Conservation (phyloP, 1,140 invertebrate species). For the Drosophila arizonae region DNA sequence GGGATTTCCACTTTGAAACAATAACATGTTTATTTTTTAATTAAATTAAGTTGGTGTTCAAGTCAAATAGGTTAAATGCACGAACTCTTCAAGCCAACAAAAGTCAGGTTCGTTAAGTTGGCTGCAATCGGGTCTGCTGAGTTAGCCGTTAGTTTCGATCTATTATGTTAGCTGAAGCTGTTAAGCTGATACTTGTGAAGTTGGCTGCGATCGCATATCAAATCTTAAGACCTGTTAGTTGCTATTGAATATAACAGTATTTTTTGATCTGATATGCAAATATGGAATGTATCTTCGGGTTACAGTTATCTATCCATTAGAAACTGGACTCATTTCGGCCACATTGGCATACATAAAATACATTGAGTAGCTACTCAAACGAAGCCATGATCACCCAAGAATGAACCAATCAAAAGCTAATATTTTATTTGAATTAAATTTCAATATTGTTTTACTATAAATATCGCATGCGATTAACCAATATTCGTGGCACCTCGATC, state of each 20-base stretch:
- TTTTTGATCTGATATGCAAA: too few relatives aligned
- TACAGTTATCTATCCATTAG: neutral
- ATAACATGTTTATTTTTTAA: slow-evolving; percentile 2
- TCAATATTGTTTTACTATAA: too few relatives aligned
- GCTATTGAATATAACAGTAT: too few relatives aligned
- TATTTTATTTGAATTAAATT: too few relatives aligned
- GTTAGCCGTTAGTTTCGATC: too few relatives aligned
- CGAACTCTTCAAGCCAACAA: neutral
- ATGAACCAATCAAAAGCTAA: slow-evolving; percentile 51
- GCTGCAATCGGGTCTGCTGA: neutral
- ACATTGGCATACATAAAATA: neutral
- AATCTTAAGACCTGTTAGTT: too few relatives aligned
- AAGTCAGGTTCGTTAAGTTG: neutral
- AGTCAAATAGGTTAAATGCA: neutral
- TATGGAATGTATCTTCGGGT: too few relatives aligned
- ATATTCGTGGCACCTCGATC: slow-evolving; percentile 18
- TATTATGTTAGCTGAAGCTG: neutral
- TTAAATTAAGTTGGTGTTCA: neutral
- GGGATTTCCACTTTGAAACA: neutral
- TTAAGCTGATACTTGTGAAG: neutral
- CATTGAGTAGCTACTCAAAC: neutral
- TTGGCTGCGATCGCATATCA: neutral
- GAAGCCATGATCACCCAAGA: neutral
- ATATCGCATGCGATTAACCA: slow-evolving; percentile 45
- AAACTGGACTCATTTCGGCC: neutral